These are phyloP conservation scores for Austrolebias charrua DNA, from an alignment of 2,797 vertebrate species.

Conservation along the genomic window DNA sequence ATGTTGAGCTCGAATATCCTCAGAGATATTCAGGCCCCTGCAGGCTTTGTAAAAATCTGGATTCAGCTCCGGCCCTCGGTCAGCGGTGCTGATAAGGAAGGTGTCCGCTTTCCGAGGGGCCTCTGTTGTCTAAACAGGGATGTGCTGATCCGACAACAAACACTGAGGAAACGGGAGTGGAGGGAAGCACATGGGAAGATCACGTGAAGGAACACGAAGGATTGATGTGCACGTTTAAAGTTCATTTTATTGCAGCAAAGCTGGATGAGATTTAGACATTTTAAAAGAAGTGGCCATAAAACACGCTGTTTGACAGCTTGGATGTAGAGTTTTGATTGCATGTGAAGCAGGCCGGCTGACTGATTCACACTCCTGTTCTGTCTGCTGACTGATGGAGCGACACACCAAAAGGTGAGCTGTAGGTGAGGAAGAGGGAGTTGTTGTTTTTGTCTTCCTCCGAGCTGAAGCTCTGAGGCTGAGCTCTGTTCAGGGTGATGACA, in stretches of 20 bases:
- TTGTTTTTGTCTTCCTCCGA: conserved; percentile 9
- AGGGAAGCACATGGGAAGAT: conserved; percentile 11
- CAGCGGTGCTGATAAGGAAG: conserved; percentile 55
- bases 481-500: conserved; percentile 76
- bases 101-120: conserved; percentile 52
- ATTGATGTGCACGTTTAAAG: neutral
- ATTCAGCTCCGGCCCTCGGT: conserved; percentile 16
- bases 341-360: conserved; percentile 19
- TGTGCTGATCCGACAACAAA: conserved; percentile 63
- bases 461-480: conserved; percentile 46
- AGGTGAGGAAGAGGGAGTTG: conserved; percentile 55
- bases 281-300: neutral
- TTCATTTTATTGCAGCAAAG: neutral
- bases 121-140: conserved; percentile 73
- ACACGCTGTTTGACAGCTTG: conserved; percentile 9
- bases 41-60: conserved; percentile 32
- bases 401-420: conserved; percentile 57
- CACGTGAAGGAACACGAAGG: neutral
- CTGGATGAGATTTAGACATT: conserved; percentile 3
- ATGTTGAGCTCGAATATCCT: neutral
- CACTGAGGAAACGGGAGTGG: conserved; percentile 28
- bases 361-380: conserved; percentile 34
- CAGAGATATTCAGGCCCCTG: neutral
- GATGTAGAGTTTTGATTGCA: conserved; percentile 18
- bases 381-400: conserved; percentile 70